phyloP scores from a whole-genome alignment of 2,888 invertebrate genomes.

The Erebia palarica region DNA sequence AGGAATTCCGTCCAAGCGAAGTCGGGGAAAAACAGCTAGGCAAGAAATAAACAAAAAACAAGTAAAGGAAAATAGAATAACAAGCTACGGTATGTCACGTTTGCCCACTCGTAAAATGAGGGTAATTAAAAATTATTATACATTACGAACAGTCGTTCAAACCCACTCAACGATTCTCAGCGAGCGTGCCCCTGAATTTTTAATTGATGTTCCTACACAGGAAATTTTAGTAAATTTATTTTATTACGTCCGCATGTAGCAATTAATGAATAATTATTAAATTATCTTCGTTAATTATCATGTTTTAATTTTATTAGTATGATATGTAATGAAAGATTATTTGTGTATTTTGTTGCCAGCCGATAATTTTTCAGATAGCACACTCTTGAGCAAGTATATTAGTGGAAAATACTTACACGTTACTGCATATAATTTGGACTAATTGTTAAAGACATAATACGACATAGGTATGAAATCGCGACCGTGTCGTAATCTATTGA shows the following conservation, averaged over 20 bases:
- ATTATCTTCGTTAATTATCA: background rate
- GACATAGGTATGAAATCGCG: no score
- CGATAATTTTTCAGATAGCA: no score
- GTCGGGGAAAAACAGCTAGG: no score
- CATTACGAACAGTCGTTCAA: constrained; percentile 19
- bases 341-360: no score
- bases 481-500: no score
- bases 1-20: no score
- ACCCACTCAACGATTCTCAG: constrained; percentile 13
- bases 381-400: no score
- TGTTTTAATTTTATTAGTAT: background rate
- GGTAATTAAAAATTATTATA: constrained; percentile 21
- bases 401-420: no score
- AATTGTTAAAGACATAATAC: no score
- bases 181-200: constrained; percentile 26
- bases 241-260: constrained; percentile 8
- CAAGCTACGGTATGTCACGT: constrained; percentile 5
- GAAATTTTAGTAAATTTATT: constrained; percentile 11
- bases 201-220: constrained; percentile 25
- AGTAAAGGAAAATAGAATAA: background rate
- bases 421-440: no score
- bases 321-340: no score
- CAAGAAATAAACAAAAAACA: no score
- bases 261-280: background rate
- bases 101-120: constrained; percentile 5